phyloP scores from a whole-genome alignment of 2,888 invertebrate genomes.

The Synergus gifuensis region DNA sequence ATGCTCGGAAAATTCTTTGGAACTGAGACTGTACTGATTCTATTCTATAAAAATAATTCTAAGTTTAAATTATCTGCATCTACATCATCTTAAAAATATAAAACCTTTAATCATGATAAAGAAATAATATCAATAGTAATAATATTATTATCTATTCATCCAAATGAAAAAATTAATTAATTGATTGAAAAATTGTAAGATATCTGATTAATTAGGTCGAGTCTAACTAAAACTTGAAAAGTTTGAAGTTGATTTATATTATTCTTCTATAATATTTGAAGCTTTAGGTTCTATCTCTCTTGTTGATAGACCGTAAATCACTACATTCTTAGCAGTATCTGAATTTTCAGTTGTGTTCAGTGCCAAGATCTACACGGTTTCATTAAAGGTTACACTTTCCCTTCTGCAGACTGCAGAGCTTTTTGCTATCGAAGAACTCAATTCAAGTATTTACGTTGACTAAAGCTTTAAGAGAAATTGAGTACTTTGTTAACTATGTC shows the following conservation, averaged over 20 bases:
- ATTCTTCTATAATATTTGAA: background rate
- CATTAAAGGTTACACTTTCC: background rate
- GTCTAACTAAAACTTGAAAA: background rate
- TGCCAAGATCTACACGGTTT: conserved; percentile 8
- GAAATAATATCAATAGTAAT: too few relatives aligned
- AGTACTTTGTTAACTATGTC: conserved; percentile 13
- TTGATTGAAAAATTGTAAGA: too few relatives aligned
- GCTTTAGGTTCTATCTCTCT: background rate
- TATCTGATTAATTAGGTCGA: too few relatives aligned
- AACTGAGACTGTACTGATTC: too few relatives aligned
- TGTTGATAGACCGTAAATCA: background rate
- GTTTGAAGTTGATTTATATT: background rate
- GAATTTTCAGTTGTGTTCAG: background rate
- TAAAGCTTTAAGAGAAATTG: conserved; percentile 20
- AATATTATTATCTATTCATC: too few relatives aligned
- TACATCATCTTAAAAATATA: too few relatives aligned
- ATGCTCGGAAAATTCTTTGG: too few relatives aligned
- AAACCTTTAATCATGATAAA: too few relatives aligned
- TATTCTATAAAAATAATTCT: too few relatives aligned
- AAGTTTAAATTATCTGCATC: too few relatives aligned
- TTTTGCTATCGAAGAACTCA: background rate
- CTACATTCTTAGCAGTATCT: background rate
- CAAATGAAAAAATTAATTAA: too few relatives aligned
- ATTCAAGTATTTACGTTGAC: conserved; percentile 13
- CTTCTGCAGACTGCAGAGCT: background rate